Percentiles rank a stretch among this genome's conserved stretches.
phyloP scores from a whole-genome alignment of 2,888 invertebrate species.

The Arrhopalites spinosus region DNA sequence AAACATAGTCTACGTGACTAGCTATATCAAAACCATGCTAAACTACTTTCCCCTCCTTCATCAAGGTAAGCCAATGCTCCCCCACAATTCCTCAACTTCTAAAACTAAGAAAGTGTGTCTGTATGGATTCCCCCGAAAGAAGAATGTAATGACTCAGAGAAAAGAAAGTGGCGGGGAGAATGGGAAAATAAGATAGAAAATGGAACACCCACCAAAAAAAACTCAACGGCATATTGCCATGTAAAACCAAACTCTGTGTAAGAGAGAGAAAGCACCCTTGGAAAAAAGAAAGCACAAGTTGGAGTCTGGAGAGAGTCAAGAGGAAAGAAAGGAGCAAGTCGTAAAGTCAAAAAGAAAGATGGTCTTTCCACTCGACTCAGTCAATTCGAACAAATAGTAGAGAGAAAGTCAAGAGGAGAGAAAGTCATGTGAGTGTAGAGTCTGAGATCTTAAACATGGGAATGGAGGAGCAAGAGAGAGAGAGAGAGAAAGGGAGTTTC shows the following conservation, averaged over 20 bases:
- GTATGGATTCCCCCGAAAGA: no score
- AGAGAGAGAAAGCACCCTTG: not conserved
- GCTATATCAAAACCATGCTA: not conserved
- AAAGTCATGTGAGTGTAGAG: not conserved
- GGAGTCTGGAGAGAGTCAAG: conserved; percentile 1
- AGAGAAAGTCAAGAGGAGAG: conserved; percentile 25
- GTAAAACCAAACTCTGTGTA: no score
- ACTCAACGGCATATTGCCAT: no score
- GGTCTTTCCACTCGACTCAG: conserved; percentile 27
- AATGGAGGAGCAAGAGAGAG: not conserved
- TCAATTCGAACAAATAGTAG: conserved; percentile 29
- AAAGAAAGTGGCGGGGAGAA: not conserved
- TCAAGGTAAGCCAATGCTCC: no score
- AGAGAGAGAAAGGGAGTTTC: not conserved
- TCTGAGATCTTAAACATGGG: not conserved
- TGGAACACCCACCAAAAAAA: no score
- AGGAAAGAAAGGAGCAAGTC: conserved; percentile 24
- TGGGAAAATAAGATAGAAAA: no score
- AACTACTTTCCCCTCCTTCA: not conserved
- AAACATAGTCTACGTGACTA: conserved; percentile 18
- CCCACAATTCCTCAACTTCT: no score
- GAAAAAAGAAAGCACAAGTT: conserved; percentile 3
- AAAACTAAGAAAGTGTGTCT: no score
- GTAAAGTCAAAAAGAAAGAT: conserved; percentile 27
- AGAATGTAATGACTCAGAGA: not conserved